Evolutionary conservation across 1,140 invertebrate genomes (phyloP), one percentile per base, ranked within the genome.

Genomic region (Drosophila varians): DNA sequence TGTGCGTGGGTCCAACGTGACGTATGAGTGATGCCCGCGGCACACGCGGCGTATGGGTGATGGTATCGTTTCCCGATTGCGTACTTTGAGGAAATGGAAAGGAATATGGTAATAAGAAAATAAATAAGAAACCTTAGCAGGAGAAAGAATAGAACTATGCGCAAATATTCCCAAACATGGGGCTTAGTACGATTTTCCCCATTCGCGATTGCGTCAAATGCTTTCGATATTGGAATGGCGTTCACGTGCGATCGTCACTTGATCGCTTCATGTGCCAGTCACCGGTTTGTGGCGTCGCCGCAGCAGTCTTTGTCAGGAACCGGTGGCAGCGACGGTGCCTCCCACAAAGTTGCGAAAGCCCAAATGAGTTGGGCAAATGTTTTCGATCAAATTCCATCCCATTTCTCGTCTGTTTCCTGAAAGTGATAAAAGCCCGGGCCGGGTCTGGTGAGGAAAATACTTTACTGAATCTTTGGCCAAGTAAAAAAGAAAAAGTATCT

Each of bases 191-290:
- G 9, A 64, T 19, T 19, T 45, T 49, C 26, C 25, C 47, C 40
- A 77, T 68, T 48, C 26, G 54, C 46, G 57, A 77, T 69, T 74
- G 48, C 34, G 72, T 62, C 61, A 60, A 38, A 38, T 38, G 52
- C 34, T 42, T 64, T 60, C 48, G 31, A 68, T 75, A 68, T 64
- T 60, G 45, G 31, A 68, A 78, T 73, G 34, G 56, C 40, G 48
- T 86, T 86, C 80, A 86, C 80, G 80, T 86, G 82, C 82, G 69
- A 71, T 86, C n/a, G n/a, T n/a, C 80, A 86, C 65, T 74, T 86
- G 82, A 86, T 87, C 76, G 43, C 52, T 54, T 55, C 62, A 80
- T 80, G 80, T 86, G 80, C 74, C 68, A 62, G 47, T 34, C 48
- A 61, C 55, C 55, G 23, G 60, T 16, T 45, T 54, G 25, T 21